Conservation (phyloP, 2,113 vertebrate species). For the Axis porcinus region DNA sequence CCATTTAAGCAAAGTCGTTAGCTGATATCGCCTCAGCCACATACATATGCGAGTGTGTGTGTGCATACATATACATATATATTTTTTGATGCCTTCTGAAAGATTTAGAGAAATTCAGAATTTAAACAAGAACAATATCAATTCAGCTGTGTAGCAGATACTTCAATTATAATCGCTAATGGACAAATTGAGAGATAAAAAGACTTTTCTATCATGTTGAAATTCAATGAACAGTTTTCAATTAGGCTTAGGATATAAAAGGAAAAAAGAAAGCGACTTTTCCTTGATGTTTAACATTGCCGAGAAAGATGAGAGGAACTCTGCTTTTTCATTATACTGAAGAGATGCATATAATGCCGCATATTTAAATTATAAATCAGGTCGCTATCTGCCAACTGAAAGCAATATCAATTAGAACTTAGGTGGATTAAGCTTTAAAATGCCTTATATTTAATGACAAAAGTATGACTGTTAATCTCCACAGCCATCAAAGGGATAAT, state of each 20-base stretch:
- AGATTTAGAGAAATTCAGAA: slow-evolving; percentile 81
- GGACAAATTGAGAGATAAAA: slow-evolving; percentile 90
- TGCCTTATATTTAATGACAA: slow-evolving; percentile 90
- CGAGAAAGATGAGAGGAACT: slow-evolving; percentile 85
- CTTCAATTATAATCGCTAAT: slow-evolving; percentile 88
- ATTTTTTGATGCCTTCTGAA: slow-evolving; percentile 72
- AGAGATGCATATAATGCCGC: slow-evolving; percentile 84
- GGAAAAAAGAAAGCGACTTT: slow-evolving; percentile 80
- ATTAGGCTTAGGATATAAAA: slow-evolving; percentile 85
- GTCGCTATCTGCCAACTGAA: slow-evolving; percentile 88
- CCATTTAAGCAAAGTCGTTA: slow-evolving; percentile 26
- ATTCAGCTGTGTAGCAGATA: slow-evolving; percentile 82
- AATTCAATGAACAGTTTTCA: slow-evolving; percentile 90
- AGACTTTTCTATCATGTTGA: slow-evolving; percentile 86
- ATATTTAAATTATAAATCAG: slow-evolving; percentile 92
- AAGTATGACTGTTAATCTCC: slow-evolving; percentile 88
- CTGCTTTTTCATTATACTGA: slow-evolving; percentile 84
- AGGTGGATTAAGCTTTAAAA: slow-evolving; percentile 87
- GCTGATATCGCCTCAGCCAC: slow-evolving; percentile 35
- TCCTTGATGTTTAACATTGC: slow-evolving; percentile 87
- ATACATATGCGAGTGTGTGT: neutral
- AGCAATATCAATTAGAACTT: slow-evolving; percentile 89
- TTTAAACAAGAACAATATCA: slow-evolving; percentile 86
- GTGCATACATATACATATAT: neutral
- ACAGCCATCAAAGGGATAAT: slow-evolving; percentile 88